These are phyloP conservation scores for Tenodera sinensis DNA, from an alignment of 2,888 invertebrate species.

Conservation along the genomic window DNA sequence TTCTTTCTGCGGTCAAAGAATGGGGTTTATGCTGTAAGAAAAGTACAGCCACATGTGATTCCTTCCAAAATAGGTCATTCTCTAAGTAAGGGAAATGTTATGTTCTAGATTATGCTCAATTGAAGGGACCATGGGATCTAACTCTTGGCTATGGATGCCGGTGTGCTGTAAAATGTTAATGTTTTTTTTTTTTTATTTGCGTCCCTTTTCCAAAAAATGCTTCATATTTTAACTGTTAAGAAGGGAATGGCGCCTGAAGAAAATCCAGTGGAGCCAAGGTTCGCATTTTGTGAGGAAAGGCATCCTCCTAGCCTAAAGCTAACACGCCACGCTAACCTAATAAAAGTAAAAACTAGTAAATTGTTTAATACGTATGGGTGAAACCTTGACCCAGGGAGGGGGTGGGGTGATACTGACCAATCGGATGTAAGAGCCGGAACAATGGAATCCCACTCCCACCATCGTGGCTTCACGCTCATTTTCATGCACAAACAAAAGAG, in stretches of 20 bases:
- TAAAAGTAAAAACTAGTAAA: conserved; percentile 11
- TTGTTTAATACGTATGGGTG: conserved; percentile 5
- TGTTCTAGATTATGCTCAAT: too few relatives aligned
- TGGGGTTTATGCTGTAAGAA: too few relatives aligned
- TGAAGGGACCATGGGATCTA: too few relatives aligned
- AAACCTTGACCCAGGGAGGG: conserved; percentile 9
- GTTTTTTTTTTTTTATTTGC: too few relatives aligned
- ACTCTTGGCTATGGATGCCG: too few relatives aligned
- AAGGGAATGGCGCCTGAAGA: background rate
- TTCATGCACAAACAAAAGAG: conserved; percentile 8
- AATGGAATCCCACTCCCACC: conserved; percentile 2
- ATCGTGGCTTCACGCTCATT: background rate
- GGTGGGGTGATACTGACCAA: background rate
- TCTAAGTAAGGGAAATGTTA: too few relatives aligned
- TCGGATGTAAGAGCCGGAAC: conserved; percentile 1
- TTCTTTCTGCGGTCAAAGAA: too few relatives aligned
- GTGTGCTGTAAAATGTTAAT: too few relatives aligned
- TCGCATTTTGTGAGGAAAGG: background rate
- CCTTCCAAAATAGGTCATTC: too few relatives aligned
- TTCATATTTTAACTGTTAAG: background rate
- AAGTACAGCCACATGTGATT: too few relatives aligned
- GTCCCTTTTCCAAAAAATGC: too few relatives aligned
- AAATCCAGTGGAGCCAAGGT: background rate
- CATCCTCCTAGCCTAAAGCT: background rate
- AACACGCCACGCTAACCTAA: background rate